A percentile compares a stretch with the other conserved stretches of the same genome.
Conservation (phyloP, 2,113 vertebrate species). For the Gallinago paraguaiae region DNA sequence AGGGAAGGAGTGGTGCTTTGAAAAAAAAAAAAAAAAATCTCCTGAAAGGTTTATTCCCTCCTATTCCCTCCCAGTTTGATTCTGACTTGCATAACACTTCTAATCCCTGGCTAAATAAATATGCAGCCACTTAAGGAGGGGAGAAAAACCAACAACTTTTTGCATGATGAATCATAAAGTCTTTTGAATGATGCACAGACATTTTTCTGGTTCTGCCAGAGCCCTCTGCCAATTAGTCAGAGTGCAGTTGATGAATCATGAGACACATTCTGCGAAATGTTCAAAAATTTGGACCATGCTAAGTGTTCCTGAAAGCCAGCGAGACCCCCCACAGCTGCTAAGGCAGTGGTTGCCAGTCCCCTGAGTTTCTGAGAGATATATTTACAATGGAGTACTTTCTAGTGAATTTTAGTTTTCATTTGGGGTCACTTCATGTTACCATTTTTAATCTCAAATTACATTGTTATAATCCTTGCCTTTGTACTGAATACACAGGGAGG, state of each 20-base stretch:
- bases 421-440: background rate
- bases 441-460: background rate
- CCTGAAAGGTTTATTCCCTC: background rate
- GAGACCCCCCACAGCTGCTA: constrained; percentile 48
- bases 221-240: constrained; percentile 63
- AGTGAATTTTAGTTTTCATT: background rate
- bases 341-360: background rate
- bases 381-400: background rate
- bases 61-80: background rate
- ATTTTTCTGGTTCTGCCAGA: constrained; percentile 59
- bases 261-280: constrained; percentile 61
- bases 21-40: background rate
- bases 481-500: background rate
- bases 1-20: constrained; percentile 7
- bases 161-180: constrained; percentile 35
- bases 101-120: constrained; percentile 20
- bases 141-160: background rate
- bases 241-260: constrained; percentile 62
- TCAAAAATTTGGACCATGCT: constrained; percentile 41
- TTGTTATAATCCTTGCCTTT: background rate
- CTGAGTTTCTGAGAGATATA: background rate
- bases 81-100: constrained; percentile 9
- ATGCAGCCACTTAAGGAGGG: background rate
- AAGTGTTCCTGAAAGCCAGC: constrained; percentile 7
- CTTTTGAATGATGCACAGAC: constrained; percentile 42